phyloP scores from a whole-genome alignment of 2,113 vertebrate genomes.

The Chrysochloris asiatica region DNA sequence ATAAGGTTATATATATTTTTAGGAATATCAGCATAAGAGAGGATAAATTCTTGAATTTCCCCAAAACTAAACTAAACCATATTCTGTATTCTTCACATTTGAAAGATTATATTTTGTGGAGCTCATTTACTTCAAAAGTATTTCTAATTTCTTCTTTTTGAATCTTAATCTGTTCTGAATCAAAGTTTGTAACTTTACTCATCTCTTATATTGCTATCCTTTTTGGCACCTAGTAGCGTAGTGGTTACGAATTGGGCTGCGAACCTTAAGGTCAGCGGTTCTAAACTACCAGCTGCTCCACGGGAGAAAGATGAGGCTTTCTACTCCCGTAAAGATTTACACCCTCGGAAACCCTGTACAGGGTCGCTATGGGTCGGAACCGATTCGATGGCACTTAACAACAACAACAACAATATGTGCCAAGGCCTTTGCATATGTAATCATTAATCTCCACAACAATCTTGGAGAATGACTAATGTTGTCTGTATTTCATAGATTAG shows the following conservation, averaged over 20 bases:
- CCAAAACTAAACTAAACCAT: slow-evolving; percentile 35
- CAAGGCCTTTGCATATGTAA: slow-evolving; percentile 12
- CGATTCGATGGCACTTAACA: too few relatives aligned
- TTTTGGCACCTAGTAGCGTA: background rate
- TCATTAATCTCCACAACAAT: background rate
- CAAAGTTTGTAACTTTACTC: slow-evolving; percentile 1
- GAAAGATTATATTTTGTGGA: background rate
- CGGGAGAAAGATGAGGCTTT: too few relatives aligned
- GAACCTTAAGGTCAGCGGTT: too few relatives aligned
- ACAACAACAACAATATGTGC: too few relatives aligned
- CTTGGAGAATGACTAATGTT: slow-evolving; percentile 19
- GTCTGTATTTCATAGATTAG: slow-evolving; percentile 50
- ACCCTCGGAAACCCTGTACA: too few relatives aligned
- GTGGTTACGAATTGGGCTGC: too few relatives aligned
- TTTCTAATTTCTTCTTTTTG: slow-evolving; percentile 41
- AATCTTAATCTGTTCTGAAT: slow-evolving; percentile 27
- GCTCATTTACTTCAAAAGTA: slow-evolving; percentile 53
- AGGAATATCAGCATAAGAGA: slow-evolving; percentile 23
- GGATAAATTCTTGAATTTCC: slow-evolving; percentile 16
- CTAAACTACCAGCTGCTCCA: too few relatives aligned
- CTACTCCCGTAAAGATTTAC: too few relatives aligned
- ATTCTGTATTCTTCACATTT: background rate
- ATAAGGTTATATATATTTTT: slow-evolving; percentile 41
- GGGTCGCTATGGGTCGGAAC: too few relatives aligned
- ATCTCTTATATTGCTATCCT: background rate